Base-by-base conservation (phyloP, 2,113 vertebrate genomes). In the Cynoglossus semilaevis region DNA sequence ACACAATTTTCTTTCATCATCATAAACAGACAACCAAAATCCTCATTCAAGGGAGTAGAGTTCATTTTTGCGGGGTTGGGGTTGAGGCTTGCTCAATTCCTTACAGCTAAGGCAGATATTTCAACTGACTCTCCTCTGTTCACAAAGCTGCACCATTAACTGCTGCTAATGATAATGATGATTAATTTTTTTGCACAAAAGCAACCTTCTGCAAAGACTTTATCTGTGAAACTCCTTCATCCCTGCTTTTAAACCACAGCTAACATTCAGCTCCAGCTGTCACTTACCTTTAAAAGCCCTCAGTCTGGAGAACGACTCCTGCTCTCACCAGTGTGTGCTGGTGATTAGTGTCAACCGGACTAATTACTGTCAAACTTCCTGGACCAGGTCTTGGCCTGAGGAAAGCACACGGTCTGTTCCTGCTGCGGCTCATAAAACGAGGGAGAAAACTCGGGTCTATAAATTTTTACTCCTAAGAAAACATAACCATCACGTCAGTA, bases 291-390 rank as follows among this genome's bases (percentile, higher is more conserved):
- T 37, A 42, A 15, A 44, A 34, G 2, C n/a, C n/a, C n/a, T n/a
- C n/a, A 29, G 14, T 10, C 36, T 0, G 13, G 9, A 36, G 51
- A 22, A 67, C 19, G 66, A 50, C 16, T 52, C 37, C 12, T 43
- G 13, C 15, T 45, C 22, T 51, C 10, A 12, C 49, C 61, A n/a
- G n/a, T 45, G 44, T 50, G 66, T 51, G 47, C n/a, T 50, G 56
- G 50, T 77, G 76, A 82, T 85, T 76, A 77, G 56, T 63, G 34
- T 73, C 66, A 68, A 68, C 46, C 15, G 15, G 67, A 17, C 56
- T 72, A 77, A 81, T 83, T 77, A 79, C 73, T 53, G 73, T 81
- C 75, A 81, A 12, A 64, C 38, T 65, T 75, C 37, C 51, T 41
- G 15, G 64, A 66, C 10, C 8, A 57, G 51, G 42, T 54, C 37